Base-by-base conservation (phyloP, 2,888 invertebrate genomes). In the Ichneumon xanthorius region DNA sequence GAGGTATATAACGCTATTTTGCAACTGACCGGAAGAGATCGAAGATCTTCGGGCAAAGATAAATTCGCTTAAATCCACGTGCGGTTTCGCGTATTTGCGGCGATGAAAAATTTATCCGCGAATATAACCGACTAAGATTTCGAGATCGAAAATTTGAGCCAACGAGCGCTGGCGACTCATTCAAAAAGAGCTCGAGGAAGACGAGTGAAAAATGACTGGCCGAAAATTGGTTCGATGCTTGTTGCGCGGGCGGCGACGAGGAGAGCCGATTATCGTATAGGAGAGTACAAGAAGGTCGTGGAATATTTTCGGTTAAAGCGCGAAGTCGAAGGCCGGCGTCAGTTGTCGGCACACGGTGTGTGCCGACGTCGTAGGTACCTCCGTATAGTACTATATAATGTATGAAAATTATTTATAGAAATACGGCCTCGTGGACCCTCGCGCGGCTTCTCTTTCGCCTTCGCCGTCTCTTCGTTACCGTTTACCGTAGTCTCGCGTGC, bases 331-430 rank as follows among this genome's bases (percentile, higher is more conserved):
- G 84, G 86, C 82, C 82, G 84, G 71, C 85, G 80, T 84, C 80
- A 63, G 73, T 87, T 86, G 80, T 86, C 78, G 83, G 75, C 37
- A 58, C 26, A 75, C 50, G 71, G 65, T 65, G 67, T 85, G 71
- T 82, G 72, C 83, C 63, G 73, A 61, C 61, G 77, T 67, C 37
- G 55, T 72, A 53, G 26, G 19, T n/a, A 30, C 37, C 22, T 19
- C 50, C 50, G 22, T 84, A 61, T 80, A 68, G 72, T 55, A 65
- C 40, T 72, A 71, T 87, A 87, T 88, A 88, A 87, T 88, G 90
- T 87, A 88, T 90, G 86, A 88, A 63, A 89, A 90, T 90, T 92
- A 92, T 92, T 92, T 92, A 92, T 92, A 92, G 92, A 92, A 85
- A 75, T 82, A 82, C 87, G 87, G 87, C 88, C 88, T 87, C 88